Evolutionary conservation across 2,113 vertebrate genomes (phyloP), one percentile per base, ranked within the genome.

Genomic region (Cinclus cinclus): DNA sequence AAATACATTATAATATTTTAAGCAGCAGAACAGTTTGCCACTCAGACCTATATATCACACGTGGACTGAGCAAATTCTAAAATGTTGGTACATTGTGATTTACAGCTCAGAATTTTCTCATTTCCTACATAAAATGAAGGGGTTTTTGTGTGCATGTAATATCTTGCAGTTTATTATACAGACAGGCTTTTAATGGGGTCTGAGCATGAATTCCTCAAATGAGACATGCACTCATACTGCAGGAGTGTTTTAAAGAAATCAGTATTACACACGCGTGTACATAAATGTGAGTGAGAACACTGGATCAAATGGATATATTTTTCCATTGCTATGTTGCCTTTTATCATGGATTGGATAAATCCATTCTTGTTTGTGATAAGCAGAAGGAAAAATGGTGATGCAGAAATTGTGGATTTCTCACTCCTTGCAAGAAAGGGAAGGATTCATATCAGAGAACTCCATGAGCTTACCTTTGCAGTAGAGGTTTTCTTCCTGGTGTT

Each of bases 211-310:
- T 63, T 71, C 8, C 23, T 64, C 46, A 58, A 77, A 19, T 42
- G 9, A 53, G 56, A 89, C 11, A 15, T 47, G 23, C 10, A 14
- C 20, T 73, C 11, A 9, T 24, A 24, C 16, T 65, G 55, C 12
- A 30, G 15, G 15, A 83, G 10, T 31, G 25, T 30, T 19, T 22
- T 42, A 56, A 22, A 79, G 27, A 64, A 85, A 76, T 17, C 3
- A 2, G 14, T 49, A 25, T 21, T 46, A 21, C 4, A 2, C 11
- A 8, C 2, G 1, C 35, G 11, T 52, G 28, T 63, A 23, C 42
- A 2, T 33, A 37, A 59, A 37, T 41, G 30, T 23, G 18, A 74
- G 18, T 46, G 41, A 44, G 68, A 83, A 27, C 14, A 7, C 22
- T 63, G 63, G 20, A 46, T 73, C 37, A 49, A 58, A 46, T 25